Evolutionary conservation across 2,888 invertebrate genomes (phyloP), one percentile per base, ranked within the genome.

Genomic region (Glaucopsyche alexis): DNA sequence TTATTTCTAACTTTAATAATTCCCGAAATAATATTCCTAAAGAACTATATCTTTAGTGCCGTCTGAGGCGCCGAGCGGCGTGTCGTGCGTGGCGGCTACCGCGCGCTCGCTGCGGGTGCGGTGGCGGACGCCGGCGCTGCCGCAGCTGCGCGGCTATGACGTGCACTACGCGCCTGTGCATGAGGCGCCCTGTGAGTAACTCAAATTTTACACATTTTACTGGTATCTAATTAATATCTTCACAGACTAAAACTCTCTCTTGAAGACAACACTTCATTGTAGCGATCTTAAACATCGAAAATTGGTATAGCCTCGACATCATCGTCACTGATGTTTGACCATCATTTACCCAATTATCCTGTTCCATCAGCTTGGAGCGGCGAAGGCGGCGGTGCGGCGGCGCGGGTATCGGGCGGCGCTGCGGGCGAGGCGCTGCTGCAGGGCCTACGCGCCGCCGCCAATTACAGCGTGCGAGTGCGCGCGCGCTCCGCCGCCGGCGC

Each of bases 401-500:
- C 76, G 80, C 75, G 80, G 50, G 83, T 78, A 50, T 77, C 75
- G 65, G 79, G 76, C 75, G 76, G 78, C 79, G 47, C 47, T 14
- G 29, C 29, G 45, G 82, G 82, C 64, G 85, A 81, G 74, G 84
- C 95, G 19, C 95, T 95, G 83, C 89, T 97, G 79, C 95, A 95
- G 82, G 96, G 95, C 0, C 89, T 98, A 78, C 94, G 95, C 80
- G 96, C 96, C 80, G 96, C 94, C 82, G 96, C 97, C 73, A 97
- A 97, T 92, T 98, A 98, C 91, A 96, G 96, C 55, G 94, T 98
- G 79, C 94, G 96, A 82, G 96, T 97, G 52, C 89, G 96, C 81
- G 97, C 97, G 42, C 96, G 95, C 81, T 96, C 96, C 0, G 94
- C 95, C 72, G 95, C 95, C 60, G 98, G 97, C 5, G 95, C 96